These are phyloP conservation scores for Gymnarchus niloticus DNA, from an alignment of 2,113 vertebrate genomes.

Conservation along the genomic window DNA sequence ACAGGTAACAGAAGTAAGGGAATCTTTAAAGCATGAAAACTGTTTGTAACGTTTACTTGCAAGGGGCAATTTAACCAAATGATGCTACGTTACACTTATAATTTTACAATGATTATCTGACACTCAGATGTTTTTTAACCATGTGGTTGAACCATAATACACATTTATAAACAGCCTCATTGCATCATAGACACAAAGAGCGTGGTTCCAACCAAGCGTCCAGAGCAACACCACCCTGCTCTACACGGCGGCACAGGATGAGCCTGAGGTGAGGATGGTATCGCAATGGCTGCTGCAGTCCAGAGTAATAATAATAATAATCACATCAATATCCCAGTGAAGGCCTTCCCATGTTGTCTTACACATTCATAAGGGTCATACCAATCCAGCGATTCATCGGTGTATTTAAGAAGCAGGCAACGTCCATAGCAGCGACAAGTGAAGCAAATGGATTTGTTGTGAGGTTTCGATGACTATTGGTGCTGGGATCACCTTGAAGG, in stretches of 20 bases:
- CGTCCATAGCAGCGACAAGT: too few species aligned
- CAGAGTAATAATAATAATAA: neutral
- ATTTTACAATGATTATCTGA: neutral
- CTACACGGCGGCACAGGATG: neutral
- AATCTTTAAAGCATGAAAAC: neutral
- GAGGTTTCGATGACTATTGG: accelerated
- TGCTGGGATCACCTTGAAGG: constrained; percentile 78
- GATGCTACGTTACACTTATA: neutral
- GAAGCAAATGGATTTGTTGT: neutral
- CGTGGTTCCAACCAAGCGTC: too few species aligned
- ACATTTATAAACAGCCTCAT: neutral
- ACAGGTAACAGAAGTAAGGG: neutral
- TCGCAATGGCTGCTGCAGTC: neutral
- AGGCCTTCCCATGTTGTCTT: neutral
- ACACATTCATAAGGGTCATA: neutral
- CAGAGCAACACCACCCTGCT: too few species aligned
- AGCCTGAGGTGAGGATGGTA: neutral
- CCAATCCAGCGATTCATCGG: neutral
- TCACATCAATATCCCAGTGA: neutral
- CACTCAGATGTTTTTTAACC: neutral
- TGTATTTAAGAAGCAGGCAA: neutral
- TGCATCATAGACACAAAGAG: too few species aligned
- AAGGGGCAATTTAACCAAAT: neutral
- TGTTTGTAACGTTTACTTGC: neutral
- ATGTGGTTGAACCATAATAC: neutral